Evolutionary conservation across 2,113 vertebrate genomes (phyloP).

Genomic region (Stercorarius parasiticus): DNA sequence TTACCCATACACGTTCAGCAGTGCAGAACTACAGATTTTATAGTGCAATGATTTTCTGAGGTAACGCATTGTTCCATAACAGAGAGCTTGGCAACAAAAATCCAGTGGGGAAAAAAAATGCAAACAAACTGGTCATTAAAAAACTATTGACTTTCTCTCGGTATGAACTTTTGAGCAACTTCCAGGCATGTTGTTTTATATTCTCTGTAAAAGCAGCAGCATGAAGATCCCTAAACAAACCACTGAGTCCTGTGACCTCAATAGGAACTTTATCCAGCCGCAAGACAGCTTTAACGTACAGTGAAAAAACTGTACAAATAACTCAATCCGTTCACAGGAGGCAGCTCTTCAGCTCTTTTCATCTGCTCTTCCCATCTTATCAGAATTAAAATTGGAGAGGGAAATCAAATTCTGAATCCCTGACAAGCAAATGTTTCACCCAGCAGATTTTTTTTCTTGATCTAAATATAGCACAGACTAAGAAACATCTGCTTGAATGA

Average conservation of each 20-base stretch:
- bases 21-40: constrained; percentile 9
- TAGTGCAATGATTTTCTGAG: neutral
- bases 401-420: constrained; percentile 25
- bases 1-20: neutral
- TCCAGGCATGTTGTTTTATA: neutral
- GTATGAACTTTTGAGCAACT: neutral
- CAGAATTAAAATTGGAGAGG: neutral
- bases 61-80: neutral
- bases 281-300: neutral
- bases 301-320: neutral
- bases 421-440: constrained; percentile 30
- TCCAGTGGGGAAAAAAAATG: neutral
- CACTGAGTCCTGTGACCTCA: neutral
- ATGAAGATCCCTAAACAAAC: neutral
- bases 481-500: constrained; percentile 56
- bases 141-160: neutral
- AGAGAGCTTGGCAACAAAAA: neutral
- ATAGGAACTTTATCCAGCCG: neutral
- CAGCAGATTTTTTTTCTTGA: constrained; percentile 8
- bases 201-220: neutral
- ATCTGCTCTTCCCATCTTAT: constrained; percentile 26
- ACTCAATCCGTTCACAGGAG: neutral
- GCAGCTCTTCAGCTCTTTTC: neutral
- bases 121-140: neutral
- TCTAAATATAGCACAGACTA: constrained; percentile 44